Evolutionary conservation across 1,140 invertebrate species (phyloP).

Genomic region (Pogonus chalceus): DNA sequence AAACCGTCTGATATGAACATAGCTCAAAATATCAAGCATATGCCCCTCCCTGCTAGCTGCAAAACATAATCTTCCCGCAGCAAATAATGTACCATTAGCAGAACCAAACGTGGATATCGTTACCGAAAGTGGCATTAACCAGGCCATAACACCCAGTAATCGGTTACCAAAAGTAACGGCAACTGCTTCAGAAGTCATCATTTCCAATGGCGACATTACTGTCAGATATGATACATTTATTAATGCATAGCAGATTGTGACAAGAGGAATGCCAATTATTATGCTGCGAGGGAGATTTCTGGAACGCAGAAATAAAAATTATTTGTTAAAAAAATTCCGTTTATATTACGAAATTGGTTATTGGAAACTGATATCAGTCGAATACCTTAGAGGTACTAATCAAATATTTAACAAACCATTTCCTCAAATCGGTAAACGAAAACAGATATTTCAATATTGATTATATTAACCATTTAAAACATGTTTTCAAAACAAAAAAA

Average conservation of each 20-base stretch:
- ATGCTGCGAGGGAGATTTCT: slow-evolving; percentile 93
- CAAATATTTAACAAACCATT: no score
- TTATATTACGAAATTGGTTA: no score
- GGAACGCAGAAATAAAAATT: slow-evolving; percentile 16
- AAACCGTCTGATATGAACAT: slow-evolving; percentile 80
- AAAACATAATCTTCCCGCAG: slow-evolving; percentile 84
- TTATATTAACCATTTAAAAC: no score
- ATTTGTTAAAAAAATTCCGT: slow-evolving; percentile 12
- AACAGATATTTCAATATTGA: no score
- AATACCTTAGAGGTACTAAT: no score
- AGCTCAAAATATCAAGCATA: slow-evolving; percentile 83
- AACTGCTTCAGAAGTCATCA: slow-evolving; percentile 91
- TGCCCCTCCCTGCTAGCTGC: slow-evolving; percentile 92
- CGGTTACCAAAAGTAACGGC: slow-evolving; percentile 87
- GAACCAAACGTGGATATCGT: slow-evolving; percentile 95
- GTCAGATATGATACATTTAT: slow-evolving; percentile 96
- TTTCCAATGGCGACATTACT: slow-evolving; percentile 88
- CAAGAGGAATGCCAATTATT: slow-evolving; percentile 90
- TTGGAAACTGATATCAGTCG: no score
- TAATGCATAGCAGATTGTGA: slow-evolving; percentile 90
- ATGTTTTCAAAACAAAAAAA: no score
- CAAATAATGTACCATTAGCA: slow-evolving; percentile 92
- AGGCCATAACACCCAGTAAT: slow-evolving; percentile 73
- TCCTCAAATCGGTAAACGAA: no score
- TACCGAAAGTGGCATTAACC: slow-evolving; percentile 90